Conservation (phyloP, 2,797 vertebrate species). For the Neopelma chrysocephalum region DNA sequence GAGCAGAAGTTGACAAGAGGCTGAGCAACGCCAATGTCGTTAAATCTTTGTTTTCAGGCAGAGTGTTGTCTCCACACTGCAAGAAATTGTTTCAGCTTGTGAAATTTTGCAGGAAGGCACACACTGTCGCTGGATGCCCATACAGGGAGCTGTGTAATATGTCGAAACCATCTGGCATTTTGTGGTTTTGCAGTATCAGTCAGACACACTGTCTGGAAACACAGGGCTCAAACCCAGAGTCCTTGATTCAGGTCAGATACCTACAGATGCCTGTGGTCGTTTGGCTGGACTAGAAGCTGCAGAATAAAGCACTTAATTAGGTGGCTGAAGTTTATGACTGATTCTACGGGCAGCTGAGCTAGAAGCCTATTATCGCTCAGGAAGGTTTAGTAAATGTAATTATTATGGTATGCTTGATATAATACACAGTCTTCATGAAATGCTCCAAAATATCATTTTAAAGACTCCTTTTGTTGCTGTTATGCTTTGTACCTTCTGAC, state of each 20-base stretch:
- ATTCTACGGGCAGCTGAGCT: not conserved
- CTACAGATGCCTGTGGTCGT: not conserved
- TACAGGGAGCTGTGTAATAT: constrained; percentile 50
- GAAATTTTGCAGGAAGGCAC: constrained; percentile 57
- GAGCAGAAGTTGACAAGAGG: constrained; percentile 48
- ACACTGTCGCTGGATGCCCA: constrained; percentile 38
- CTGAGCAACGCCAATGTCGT: not conserved
- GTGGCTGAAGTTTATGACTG: constrained; percentile 5
- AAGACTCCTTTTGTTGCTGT: not conserved
- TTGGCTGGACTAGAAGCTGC: not conserved
- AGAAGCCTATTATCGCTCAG: not conserved
- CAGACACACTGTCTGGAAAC: constrained; percentile 59
- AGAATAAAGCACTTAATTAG: constrained; percentile 47
- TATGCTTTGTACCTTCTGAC: constrained; percentile 13
- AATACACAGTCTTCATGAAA: not conserved
- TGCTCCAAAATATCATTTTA: not conserved
- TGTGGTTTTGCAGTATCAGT: constrained; percentile 58
- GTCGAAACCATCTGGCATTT: constrained; percentile 68
- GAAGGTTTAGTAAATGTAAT: constrained; percentile 48
- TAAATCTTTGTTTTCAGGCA: constrained; percentile 33
- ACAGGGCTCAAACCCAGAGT: constrained; percentile 39
- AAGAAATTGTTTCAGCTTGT: constrained; percentile 55
- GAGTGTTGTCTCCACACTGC: constrained; percentile 51
- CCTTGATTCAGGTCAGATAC: constrained; percentile 58
- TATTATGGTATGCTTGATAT: constrained; percentile 20